Conservation (phyloP, 1,140 invertebrate species). For the Platorchestia sp. region DNA sequence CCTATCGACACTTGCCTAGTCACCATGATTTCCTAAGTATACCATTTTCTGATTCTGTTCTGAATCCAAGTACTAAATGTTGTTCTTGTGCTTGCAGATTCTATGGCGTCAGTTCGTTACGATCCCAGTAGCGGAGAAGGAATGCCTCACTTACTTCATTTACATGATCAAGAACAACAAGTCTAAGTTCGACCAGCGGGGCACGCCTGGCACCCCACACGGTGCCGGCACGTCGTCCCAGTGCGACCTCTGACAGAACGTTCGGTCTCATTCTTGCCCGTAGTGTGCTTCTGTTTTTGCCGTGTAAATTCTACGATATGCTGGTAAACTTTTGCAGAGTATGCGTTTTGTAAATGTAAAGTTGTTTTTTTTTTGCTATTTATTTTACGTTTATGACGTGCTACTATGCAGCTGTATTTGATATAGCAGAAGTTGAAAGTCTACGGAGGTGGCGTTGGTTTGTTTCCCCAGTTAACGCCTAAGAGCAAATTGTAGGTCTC, state of each 20-base stretch:
- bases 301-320: neutral
- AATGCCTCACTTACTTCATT: constrained; percentile 95
- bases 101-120: constrained; percentile 95
- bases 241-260: constrained; percentile 18
- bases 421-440: too few species aligned
- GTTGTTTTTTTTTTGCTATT: too few species aligned
- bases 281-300: neutral
- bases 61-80: neutral
- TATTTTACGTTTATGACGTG: neutral
- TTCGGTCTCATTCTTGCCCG: neutral
- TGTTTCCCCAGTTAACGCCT: neutral
- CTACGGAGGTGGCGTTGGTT: neutral
- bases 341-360: neutral
- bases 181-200: constrained; percentile 90
- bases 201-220: neutral
- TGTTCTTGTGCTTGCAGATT: constrained; percentile 77
- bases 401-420: neutral
- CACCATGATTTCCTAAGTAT: too few species aligned
- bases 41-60: neutral
- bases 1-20: too few species aligned
- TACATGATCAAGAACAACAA: constrained; percentile 96
- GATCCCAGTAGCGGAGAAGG: constrained; percentile 93
- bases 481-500: neutral
- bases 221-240: neutral
- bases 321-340: neutral